Percentiles rank a stretch among this genome's conserved stretches.
Conservation (phyloP, 2,797 vertebrate genomes). For the Chrysocyon brachyurus region DNA sequence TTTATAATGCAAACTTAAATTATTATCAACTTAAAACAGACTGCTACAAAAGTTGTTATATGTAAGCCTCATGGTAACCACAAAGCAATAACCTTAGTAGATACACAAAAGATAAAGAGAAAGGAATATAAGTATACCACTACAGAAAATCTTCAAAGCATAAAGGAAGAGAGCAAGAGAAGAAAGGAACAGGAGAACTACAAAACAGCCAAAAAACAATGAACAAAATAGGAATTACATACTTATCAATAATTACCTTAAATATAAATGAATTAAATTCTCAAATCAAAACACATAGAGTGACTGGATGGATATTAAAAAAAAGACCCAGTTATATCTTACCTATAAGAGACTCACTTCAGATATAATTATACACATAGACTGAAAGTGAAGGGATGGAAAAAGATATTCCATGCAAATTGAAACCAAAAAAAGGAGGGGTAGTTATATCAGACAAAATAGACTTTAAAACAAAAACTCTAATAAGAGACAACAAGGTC, state of each 20-base stretch:
- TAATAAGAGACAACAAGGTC: neutral
- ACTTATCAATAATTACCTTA: neutral
- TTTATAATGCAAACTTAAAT: neutral
- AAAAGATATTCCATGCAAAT: neutral
- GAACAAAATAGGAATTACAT: neutral
- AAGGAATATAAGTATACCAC: neutral
- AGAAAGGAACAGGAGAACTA: neutral
- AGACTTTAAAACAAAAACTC: neutral
- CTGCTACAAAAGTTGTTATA: neutral
- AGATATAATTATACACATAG: neutral
- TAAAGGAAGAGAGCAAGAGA: slow-evolving; percentile 1
- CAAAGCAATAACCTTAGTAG: neutral
- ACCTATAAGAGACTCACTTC: neutral
- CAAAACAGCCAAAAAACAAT: neutral
- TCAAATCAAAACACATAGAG: neutral
- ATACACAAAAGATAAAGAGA: neutral
- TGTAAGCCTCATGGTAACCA: neutral
- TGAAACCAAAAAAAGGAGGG: neutral
- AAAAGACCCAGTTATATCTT: neutral
- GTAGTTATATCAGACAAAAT: neutral
- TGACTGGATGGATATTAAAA: neutral
- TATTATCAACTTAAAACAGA: neutral
- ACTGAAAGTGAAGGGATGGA: neutral
- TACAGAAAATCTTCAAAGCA: slow-evolving; percentile 1
- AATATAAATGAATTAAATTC: neutral